Evolutionary conservation across 2,888 invertebrate species (phyloP).

Genomic region (Chymomyza caudatula): DNA sequence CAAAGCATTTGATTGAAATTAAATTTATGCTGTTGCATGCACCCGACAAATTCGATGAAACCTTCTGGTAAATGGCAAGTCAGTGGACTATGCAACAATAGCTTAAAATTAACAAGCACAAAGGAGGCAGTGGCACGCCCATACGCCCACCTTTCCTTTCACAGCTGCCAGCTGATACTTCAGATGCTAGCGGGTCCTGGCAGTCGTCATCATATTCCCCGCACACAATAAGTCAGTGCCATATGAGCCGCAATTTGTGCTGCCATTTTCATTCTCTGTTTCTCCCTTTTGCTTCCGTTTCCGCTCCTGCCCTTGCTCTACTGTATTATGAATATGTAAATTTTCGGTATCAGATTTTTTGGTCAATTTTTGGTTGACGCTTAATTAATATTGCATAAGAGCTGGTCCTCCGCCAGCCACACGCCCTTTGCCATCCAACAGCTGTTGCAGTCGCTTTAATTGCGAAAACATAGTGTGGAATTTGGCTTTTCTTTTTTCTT

Average conservation of each 20-base stretch:
- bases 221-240: conserved; percentile 50
- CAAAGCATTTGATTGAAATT: conserved; percentile 59
- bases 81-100: conserved; percentile 43
- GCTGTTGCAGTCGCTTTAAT: conserved; percentile 39
- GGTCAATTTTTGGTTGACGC: conserved; percentile 25
- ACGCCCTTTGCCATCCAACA: conserved; percentile 6
- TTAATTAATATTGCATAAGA: conserved; percentile 67
- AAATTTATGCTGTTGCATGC: conserved; percentile 52
- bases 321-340: conserved; percentile 19
- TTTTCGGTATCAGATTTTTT: conserved; percentile 9
- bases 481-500: conserved; percentile 3
- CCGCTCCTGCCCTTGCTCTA: background rate
- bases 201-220: too few relatives aligned
- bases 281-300: background rate
- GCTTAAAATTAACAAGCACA: conserved; percentile 67
- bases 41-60: conserved; percentile 23
- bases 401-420: conserved; percentile 28
- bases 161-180: background rate
- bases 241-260: conserved; percentile 16
- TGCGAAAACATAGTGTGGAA: background rate
- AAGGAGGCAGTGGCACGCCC: conserved; percentile 51
- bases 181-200: background rate
- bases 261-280: background rate
- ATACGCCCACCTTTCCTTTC: background rate
- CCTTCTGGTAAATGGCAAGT: background rate